These are phyloP conservation scores for Rhyacichthys aspro DNA, from an alignment of 2,797 vertebrate species.

Conservation along the genomic window DNA sequence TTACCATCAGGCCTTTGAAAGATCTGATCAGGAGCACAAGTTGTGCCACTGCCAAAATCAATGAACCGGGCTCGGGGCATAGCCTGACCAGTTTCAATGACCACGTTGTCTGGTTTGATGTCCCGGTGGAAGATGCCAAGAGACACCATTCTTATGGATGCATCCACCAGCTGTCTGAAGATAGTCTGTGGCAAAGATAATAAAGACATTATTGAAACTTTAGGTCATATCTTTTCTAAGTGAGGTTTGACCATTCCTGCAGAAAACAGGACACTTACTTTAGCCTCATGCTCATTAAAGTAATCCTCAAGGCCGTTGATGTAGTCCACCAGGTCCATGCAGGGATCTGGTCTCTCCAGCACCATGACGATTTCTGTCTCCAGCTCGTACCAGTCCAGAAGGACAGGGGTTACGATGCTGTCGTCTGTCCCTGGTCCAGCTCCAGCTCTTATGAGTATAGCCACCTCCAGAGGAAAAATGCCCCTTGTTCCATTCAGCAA, in stretches of 20 bases:
- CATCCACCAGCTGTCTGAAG: not conserved
- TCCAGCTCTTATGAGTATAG: not conserved
- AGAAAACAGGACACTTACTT: not conserved
- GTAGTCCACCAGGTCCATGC: too few species aligned
- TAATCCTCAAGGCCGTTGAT: not conserved
- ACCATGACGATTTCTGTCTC: too few species aligned
- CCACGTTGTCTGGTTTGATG: not conserved
- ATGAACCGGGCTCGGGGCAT: not conserved
- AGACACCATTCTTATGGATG: not conserved
- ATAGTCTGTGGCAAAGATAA: not conserved
- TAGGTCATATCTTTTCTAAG: too few species aligned
- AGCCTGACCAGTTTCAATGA: not conserved
- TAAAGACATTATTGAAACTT: too few species aligned
- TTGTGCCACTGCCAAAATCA: not conserved
- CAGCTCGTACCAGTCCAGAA: too few species aligned
- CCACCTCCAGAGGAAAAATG: too few species aligned
- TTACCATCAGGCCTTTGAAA: too few species aligned
- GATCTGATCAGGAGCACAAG: not conserved
- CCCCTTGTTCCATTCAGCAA: too few species aligned
- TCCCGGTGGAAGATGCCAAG: not conserved
- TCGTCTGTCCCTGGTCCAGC: not conserved
- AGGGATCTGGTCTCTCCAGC: too few species aligned
- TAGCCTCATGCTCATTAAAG: not conserved
- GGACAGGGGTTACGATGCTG: not conserved
- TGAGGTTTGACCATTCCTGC: too few species aligned